Evolutionary conservation across 2,888 invertebrate genomes (phyloP), one percentile per base, ranked within the genome.

Genomic region (Mimachlamys varia): DNA sequence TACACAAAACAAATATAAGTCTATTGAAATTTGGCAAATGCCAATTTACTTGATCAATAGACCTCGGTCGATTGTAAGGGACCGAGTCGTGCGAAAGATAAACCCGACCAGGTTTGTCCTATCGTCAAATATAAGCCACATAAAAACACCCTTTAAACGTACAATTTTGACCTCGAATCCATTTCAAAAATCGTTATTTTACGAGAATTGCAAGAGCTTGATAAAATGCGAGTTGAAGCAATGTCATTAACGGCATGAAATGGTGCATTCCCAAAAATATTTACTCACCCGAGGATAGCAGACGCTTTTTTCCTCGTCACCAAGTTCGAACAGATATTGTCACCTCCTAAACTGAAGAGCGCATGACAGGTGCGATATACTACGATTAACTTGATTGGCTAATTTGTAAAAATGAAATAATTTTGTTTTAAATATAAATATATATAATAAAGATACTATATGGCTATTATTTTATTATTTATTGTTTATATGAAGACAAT

Each of bases 21-120:
- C 76, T 76, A 76, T 76, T 76, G 76, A 76, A 76, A 76, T 76
- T 76, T 76, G 76, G 76, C 33, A 33, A 76, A 76, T 76, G 76
- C 76, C 76, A 76, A 76, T 76, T 76, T 76, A 76, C 76, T 76
- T 33, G 76, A 76, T 76, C 76, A 76, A 76, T 76, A 76, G 76
- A 27, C 76, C 58, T 76, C 76, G 76, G 33, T 76, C 76, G 76
- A 76, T 76, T 76, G 76, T 76, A 76, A 27, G 13, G 76, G 33
- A 17, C 76, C 76, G 5, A 27, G 33, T 7, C 76, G 76, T 76
- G 76, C 76, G 27, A 76, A 76, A 33, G 76, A 76, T 76, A 76
- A 76, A 33, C 33, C 76, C 33, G 27, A 15, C 33, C 76, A 76
- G 76, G 76, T 27, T 76, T 33, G 76, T 76, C 76, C 76, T 76